Evolutionary conservation across 2,797 vertebrate genomes (phyloP).

Genomic region (Sebastes steindachneri): DNA sequence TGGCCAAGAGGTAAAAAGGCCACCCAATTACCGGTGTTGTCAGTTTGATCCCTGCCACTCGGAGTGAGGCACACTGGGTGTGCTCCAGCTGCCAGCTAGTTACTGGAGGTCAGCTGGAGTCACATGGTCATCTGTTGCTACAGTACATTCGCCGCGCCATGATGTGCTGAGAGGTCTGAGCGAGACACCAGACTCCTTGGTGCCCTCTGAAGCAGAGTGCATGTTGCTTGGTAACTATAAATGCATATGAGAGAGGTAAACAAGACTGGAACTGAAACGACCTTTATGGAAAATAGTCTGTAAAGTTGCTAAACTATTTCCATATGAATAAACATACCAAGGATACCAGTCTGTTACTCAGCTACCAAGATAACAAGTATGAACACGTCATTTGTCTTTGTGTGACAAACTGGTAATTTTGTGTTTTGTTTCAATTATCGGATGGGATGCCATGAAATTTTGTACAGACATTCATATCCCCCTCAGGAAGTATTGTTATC

Average conservation of each 20-base stretch:
- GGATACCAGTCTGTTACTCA: constrained; percentile 21
- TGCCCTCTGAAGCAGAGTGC: constrained; percentile 10
- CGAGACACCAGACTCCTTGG: constrained; percentile 25
- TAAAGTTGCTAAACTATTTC: neutral
- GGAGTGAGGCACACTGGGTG: constrained; percentile 4
- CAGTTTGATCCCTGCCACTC: constrained; percentile 49
- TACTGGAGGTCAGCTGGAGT: constrained; percentile 46
- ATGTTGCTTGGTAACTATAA: constrained; percentile 36
- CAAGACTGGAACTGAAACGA: constrained; percentile 4
- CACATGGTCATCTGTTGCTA: constrained; percentile 27
- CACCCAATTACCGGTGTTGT: constrained; percentile 49
- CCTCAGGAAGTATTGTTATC: neutral
- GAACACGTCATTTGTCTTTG: neutral
- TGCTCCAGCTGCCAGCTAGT: constrained; percentile 37
- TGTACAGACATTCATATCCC: neutral
- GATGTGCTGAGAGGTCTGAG: constrained; percentile 26
- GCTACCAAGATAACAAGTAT: constrained; percentile 10
- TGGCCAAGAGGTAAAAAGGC: constrained; percentile 44
- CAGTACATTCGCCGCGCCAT: neutral
- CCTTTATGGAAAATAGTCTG: neutral
- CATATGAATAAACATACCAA: neutral
- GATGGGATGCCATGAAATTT: neutral
- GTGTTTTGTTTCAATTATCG: neutral
- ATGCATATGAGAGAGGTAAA: neutral
- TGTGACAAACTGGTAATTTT: neutral